Evolutionary conservation across 2,888 invertebrate genomes (phyloP), one percentile per base, ranked within the genome.

Genomic region (Epistrophella euchroma): DNA sequence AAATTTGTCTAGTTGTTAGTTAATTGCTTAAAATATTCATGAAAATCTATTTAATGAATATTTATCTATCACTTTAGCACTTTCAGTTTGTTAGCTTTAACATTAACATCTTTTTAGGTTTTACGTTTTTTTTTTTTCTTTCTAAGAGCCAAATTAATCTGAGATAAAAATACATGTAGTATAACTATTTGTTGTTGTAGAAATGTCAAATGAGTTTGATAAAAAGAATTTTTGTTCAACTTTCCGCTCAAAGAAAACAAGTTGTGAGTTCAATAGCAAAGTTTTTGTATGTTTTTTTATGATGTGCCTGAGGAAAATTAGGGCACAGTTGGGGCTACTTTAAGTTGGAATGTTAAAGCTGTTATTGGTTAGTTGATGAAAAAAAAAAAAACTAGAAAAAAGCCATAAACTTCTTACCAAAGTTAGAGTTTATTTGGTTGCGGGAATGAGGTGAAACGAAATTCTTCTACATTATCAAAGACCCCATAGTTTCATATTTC

Each of bases 1-100:
- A 86, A 82, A 86, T 86, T 86, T 37, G 70, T 56, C 43, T 73
- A 72, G 77, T 82, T 58, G 82, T 73, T 45, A 45, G 77, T 86
- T 86, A 82, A 86, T 86, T 86, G 77, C 73, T 68, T 82, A 82
- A 86, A 86, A 64, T 86, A 86, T 86, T 86, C 86, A 86, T 78
- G 86, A 74, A 52, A 78, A 74, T 71, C 77, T 50, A 73, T 35
- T 78, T 82, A 82, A 86, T 86, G 86, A 86, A 86, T 86, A 86
- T 82, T 82, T 86, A 86, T 86, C 71, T 78, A 60, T 60, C 80
- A 74, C 58, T 70, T 86, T 77, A 74, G 81, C 70, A 37, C 50
- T 74, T 45, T 56, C 43, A 47, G 74, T 72, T 60, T 78, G 68
- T 73, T 78, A 73, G 79, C 19, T 80, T 50, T 13, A 64, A 64